These are phyloP conservation scores for Drosophila rellima DNA, from an alignment of 2,888 invertebrate species.

Conservation along the genomic window DNA sequence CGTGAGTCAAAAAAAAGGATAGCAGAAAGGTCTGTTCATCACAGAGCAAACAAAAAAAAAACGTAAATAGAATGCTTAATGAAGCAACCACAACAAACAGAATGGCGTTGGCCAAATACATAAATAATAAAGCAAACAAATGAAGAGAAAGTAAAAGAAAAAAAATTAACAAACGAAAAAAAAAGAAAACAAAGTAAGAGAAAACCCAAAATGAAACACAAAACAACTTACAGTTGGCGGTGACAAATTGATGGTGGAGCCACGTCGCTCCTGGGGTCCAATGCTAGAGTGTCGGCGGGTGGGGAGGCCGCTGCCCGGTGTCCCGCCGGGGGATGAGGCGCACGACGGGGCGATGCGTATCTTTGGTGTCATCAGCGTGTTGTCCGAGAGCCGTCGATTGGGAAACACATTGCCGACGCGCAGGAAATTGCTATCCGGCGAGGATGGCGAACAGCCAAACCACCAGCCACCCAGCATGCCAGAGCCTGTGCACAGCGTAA, in stretches of 20 bases:
- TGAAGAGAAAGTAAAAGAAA: constrained; percentile 25
- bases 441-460: constrained; percentile 93
- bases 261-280: constrained; percentile 94
- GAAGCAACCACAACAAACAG: constrained; percentile 58
- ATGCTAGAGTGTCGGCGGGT: constrained; percentile 96
- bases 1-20: constrained; percentile 30
- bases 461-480: constrained; percentile 92
- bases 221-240: constrained; percentile 93
- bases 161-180: constrained; percentile 21
- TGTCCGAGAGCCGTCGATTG: constrained; percentile 95
- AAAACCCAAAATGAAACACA: constrained; percentile 33
- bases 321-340: constrained; percentile 91
- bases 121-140: constrained; percentile 25
- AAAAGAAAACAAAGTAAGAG: constrained; percentile 16
- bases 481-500: constrained; percentile 85
- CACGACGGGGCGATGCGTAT: constrained; percentile 95
- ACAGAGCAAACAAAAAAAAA: constrained; percentile 25
- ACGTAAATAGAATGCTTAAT: constrained; percentile 41
- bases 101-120: constrained; percentile 53
- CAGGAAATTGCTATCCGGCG: constrained; percentile 94
- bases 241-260: constrained; percentile 93
- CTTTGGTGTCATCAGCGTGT: constrained; percentile 96
- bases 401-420: constrained; percentile 93
- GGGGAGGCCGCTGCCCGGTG: constrained; percentile 91
- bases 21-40: constrained; percentile 15